Percentiles rank a stretch among this genome's conserved stretches.
Conservation (phyloP, 2,888 invertebrate genomes). For the Lasius platythorax region DNA sequence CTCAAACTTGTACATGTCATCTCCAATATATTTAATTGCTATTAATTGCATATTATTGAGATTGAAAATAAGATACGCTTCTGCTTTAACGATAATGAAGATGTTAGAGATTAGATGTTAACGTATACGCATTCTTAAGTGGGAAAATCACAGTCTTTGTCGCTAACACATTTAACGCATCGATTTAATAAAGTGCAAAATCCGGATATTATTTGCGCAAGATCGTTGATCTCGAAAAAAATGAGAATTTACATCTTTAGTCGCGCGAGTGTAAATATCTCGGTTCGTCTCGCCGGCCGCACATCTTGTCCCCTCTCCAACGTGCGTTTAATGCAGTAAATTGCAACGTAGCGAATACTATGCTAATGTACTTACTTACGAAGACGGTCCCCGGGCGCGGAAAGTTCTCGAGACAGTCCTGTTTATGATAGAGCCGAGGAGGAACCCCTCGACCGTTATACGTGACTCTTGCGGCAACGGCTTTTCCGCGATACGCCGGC, state of each 20-base stretch:
- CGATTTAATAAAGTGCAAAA: conserved; percentile 45
- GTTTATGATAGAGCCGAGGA: conserved; percentile 71
- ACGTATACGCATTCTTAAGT: background rate
- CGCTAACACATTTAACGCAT: background rate
- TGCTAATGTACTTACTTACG: conserved; percentile 80
- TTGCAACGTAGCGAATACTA: conserved; percentile 78
- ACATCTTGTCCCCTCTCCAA: conserved; percentile 31
- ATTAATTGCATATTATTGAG: background rate
- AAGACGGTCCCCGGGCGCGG: conserved; percentile 74
- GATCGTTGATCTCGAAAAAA: conserved; percentile 47
- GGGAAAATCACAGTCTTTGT: background rate
- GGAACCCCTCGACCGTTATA: conserved; percentile 53
- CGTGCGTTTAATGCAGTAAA: conserved; percentile 77
- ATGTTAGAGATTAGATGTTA: background rate
- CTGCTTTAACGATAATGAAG: background rate
- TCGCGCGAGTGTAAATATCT: conserved; percentile 23
- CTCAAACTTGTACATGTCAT: background rate
- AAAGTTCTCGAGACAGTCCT: conserved; percentile 77
- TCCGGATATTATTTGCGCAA: conserved; percentile 59
- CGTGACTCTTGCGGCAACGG: conserved; percentile 52
- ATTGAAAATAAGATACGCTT: background rate
- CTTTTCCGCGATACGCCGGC: conserved; percentile 39
- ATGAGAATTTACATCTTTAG: background rate
- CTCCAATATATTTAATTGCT: background rate
- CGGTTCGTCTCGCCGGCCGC: background rate